Conservation (phyloP, 2,888 invertebrate species). For the Cerastis leucographa region DNA sequence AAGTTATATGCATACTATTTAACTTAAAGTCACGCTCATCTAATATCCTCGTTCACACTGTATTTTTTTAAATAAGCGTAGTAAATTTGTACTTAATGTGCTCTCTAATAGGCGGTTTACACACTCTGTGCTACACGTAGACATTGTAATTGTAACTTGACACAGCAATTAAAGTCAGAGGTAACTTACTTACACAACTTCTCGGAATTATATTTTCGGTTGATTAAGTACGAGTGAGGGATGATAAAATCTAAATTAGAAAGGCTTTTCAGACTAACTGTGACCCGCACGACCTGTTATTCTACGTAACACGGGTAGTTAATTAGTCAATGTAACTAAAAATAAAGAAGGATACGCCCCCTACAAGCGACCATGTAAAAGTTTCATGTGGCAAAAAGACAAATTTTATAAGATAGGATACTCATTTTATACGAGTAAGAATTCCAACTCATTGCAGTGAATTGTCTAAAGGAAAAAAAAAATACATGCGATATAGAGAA, state of each 20-base stretch:
- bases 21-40: constrained; percentile 63
- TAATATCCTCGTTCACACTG: constrained; percentile 68
- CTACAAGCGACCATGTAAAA: background rate
- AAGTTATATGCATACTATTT: constrained; percentile 2
- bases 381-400: background rate
- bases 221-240: constrained; percentile 56
- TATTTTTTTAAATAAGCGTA: constrained; percentile 60
- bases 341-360: background rate
- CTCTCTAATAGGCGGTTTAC: constrained; percentile 66
- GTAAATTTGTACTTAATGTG: constrained; percentile 65
- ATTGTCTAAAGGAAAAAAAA: no score
- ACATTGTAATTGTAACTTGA: constrained; percentile 66
- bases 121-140: constrained; percentile 60
- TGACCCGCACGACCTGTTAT: constrained; percentile 37
- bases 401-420: background rate
- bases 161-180: constrained; percentile 68
- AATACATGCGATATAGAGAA: no score
- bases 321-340: background rate
- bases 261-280: constrained; percentile 47
- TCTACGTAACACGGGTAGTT: background rate
- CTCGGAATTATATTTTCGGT: constrained; percentile 69
- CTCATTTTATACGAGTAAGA: no score
- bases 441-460: no score
- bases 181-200: constrained; percentile 48
- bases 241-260: constrained; percentile 68